A percentile compares a stretch with the other conserved stretches of the same genome.
phyloP scores from a whole-genome alignment of 2,797 vertebrate genomes.

The Rhinophrynus dorsalis region DNA sequence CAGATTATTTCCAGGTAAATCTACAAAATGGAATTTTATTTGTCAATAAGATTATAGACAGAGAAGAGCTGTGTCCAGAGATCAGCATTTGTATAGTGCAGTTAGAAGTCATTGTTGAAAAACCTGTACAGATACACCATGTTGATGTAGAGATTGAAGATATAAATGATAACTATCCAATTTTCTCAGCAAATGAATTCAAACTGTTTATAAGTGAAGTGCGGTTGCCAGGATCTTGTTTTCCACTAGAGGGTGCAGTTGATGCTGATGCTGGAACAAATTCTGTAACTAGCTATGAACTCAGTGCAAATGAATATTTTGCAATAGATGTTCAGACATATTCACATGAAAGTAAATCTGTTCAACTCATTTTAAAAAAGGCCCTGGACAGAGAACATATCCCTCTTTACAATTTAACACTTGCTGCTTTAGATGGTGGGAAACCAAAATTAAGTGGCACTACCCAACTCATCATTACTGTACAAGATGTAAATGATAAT shows the following conservation, averaged over 20 bases:
- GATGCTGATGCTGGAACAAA: conserved; percentile 56
- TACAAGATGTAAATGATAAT: conserved; percentile 62
- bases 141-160: conserved; percentile 61
- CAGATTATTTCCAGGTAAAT: conserved; percentile 62
- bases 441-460: conserved; percentile 56
- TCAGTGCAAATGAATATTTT: conserved; percentile 58
- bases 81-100: conserved; percentile 57
- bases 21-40: conserved; percentile 61
- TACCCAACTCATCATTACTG: conserved; percentile 55
- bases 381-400: conserved; percentile 58
- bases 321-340: conserved; percentile 68
- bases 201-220: conserved; percentile 57
- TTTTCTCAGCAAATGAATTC: conserved; percentile 56
- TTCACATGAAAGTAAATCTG: conserved; percentile 55
- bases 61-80: conserved; percentile 57
- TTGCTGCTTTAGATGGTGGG: conserved; percentile 59
- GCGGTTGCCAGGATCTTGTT: conserved; percentile 55
- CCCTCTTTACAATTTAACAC: conserved; percentile 53
- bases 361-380: conserved; percentile 58
- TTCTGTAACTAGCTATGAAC: conserved; percentile 58
- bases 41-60: conserved; percentile 59
- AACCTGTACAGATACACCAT: conserved; percentile 58
- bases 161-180: conserved; percentile 62
- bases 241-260: conserved; percentile 58
- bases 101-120: conserved; percentile 60